Evolutionary conservation across 2,113 vertebrate species (phyloP).

Genomic region (Clinocottus analis): DNA sequence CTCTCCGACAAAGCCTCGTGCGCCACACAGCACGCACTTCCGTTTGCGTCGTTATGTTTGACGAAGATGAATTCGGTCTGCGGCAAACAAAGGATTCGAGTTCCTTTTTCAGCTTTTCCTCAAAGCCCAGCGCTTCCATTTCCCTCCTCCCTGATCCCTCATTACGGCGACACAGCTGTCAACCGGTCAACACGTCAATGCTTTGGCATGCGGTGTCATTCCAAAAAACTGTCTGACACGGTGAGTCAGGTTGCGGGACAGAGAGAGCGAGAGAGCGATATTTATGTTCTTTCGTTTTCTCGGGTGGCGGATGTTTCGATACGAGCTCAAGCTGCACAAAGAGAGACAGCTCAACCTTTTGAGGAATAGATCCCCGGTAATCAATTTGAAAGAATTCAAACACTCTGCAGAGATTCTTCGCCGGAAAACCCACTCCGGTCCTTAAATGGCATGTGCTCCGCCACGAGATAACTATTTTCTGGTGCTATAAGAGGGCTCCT

Average conservation of each 20-base stretch:
- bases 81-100: neutral
- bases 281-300: neutral
- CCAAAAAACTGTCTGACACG: slow-evolving; percentile 8
- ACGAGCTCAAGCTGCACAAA: neutral
- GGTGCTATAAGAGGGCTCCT: neutral
- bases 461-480: slow-evolving; percentile 1
- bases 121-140: neutral
- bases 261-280: neutral
- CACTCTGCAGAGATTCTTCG: neutral
- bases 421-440: neutral
- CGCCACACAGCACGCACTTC: neutral
- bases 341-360: neutral
- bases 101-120: neutral
- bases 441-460: neutral
- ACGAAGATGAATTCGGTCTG: neutral
- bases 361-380: neutral
- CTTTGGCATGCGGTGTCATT: slow-evolving; percentile 18
- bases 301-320: neutral
- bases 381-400: neutral
- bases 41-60: neutral
- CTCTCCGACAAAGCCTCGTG: neutral
- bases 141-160: slow-evolving; percentile 1
- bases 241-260: slow-evolving; percentile 7
- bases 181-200: slow-evolving; percentile 12
- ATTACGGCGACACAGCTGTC: slow-evolving; percentile 40